These are phyloP conservation scores for Podotricha telesiphe DNA, from an alignment of 2,888 invertebrate genomes.

Conservation along the genomic window DNA sequence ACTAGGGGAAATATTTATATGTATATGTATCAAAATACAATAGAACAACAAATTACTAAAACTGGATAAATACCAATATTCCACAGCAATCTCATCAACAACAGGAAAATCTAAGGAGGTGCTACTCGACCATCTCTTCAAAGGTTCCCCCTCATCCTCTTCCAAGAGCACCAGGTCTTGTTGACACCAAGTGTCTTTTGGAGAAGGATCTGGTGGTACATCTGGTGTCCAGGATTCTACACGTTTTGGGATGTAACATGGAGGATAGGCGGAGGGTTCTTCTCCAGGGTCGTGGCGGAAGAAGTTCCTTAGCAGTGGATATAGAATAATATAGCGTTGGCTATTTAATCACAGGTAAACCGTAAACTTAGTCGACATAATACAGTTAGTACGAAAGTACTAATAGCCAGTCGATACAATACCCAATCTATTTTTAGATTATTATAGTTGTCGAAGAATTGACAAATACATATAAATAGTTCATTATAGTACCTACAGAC, in stretches of 20 bases:
- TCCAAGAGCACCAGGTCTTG: slow-evolving; percentile 61
- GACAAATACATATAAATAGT: too few relatives aligned
- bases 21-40: too few relatives aligned
- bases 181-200: slow-evolving; percentile 69
- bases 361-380: too few relatives aligned
- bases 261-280: slow-evolving; percentile 67
- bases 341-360: too few relatives aligned
- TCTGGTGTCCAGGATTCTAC: slow-evolving; percentile 72
- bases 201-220: slow-evolving; percentile 64
- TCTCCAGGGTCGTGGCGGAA: slow-evolving; percentile 78
- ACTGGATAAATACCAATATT: slow-evolving; percentile 59
- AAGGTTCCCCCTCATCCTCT: slow-evolving; percentile 52
- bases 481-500: too few relatives aligned
- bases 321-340: background rate
- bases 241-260: slow-evolving; percentile 69
- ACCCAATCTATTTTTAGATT: too few relatives aligned
- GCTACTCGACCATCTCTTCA: slow-evolving; percentile 55
- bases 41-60: background rate
- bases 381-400: too few relatives aligned
- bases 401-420: too few relatives aligned
- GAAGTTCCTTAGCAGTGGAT: slow-evolving; percentile 59
- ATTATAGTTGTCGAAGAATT: too few relatives aligned
- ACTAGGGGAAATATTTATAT: too few relatives aligned
- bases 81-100: slow-evolving; percentile 64
- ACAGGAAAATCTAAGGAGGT: slow-evolving; percentile 60